Base-by-base conservation (phyloP, 2,797 vertebrate species). In the Oryzias dopingdopingensis region DNA sequence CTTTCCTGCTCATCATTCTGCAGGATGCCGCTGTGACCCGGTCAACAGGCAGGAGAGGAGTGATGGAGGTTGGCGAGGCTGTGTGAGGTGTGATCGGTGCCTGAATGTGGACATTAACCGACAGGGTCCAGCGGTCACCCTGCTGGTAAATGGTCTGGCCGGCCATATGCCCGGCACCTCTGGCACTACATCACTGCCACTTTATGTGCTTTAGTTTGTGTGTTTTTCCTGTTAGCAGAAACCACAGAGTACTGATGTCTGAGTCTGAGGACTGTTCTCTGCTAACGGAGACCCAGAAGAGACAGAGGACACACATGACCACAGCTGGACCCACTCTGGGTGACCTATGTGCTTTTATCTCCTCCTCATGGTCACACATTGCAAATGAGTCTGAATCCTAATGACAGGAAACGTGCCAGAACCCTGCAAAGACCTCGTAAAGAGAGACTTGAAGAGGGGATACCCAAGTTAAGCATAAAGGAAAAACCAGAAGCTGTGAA, bases 141-240 rank as follows among this genome's bases (percentile, higher is more conserved):
- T 90, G 92, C 91, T 91, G 91, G 73, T 92, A 91, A 91, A 93
- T 92, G 89, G 89, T 89, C 90, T 87, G 86, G 80, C 86, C 83
- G 61, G 88, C 92, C 92, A 93, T 91, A 93, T 92, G 91, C 90
- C 87, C 88, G 78, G 74, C 72, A 81, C 87, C 83, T 76, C 74
- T 73, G 68, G 86, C 87, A 77, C 74, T 90, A 85, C 79, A 90
- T 91, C 90, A 91, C 80, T 86, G 86, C 84, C 87, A 88, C 64
- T 59, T 56, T 59, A 72, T 68, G 74, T 58, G 72, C 53, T 45
- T 42, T 60, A 49, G 56, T 62, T 18, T 56, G 26, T 72, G 50
- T 17, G 45, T 50, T 46, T 65, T 47, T 37, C 2, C 32, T 37
- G 32, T 37, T 37, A 12, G 8, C 29, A 10, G 7, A 8, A 37